These are phyloP conservation scores for Adoxophyes honmai DNA, from an alignment of 1,140 invertebrate genomes.

Conservation along the genomic window DNA sequence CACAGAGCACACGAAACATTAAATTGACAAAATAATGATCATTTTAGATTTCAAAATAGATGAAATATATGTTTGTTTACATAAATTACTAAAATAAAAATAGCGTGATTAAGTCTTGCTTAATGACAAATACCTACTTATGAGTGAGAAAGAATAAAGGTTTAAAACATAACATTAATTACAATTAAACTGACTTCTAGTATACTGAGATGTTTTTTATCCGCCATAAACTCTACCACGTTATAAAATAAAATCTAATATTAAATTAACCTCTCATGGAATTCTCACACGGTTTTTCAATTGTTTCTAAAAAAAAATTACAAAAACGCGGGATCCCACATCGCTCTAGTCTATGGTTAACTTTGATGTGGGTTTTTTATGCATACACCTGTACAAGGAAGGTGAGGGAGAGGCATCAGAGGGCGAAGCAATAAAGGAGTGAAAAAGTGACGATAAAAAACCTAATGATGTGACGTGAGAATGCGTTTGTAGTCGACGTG, in stretches of 20 bases:
- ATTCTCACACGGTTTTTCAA: constrained; percentile 3
- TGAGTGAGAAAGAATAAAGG: too few relatives aligned
- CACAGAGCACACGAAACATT: too few relatives aligned
- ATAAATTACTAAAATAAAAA: too few relatives aligned
- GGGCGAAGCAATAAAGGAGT: constrained; percentile 26
- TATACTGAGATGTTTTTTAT: too few relatives aligned
- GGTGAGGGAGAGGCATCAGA: constrained; percentile 31
- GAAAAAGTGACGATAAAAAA: constrained; percentile 41
- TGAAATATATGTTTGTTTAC: too few relatives aligned
- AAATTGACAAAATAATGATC: too few relatives aligned
- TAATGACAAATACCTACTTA: too few relatives aligned
- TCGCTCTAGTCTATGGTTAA: constrained; percentile 24
- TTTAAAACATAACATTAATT: too few relatives aligned
- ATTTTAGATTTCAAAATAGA: too few relatives aligned
- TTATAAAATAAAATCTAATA: not conserved
- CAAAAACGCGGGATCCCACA: constrained; percentile 31
- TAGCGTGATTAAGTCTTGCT: too few relatives aligned
- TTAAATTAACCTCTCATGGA: constrained; percentile 1
- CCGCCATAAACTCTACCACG: too few relatives aligned
- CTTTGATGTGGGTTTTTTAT: constrained; percentile 32
- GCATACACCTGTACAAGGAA: constrained; percentile 41
- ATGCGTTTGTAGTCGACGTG: constrained; percentile 25
- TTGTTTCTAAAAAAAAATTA: constrained; percentile 18
- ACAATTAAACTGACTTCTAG: too few relatives aligned
- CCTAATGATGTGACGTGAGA: constrained; percentile 49